phyloP scores from a whole-genome alignment of 2,113 vertebrate genomes.

The Promerops cafer region DNA sequence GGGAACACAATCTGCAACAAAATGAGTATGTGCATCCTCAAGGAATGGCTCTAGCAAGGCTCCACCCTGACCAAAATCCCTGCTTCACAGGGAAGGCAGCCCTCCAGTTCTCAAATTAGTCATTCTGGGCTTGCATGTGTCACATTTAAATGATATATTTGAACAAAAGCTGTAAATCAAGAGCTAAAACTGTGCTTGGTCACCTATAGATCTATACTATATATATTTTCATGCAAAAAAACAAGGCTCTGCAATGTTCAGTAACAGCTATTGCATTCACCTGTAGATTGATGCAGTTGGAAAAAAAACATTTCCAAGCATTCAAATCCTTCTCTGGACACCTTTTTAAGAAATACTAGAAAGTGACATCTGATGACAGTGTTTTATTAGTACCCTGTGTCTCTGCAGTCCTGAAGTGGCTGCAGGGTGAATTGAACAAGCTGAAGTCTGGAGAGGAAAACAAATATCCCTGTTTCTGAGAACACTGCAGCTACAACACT shows the following conservation, averaged over 20 bases:
- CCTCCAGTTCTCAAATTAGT: background rate
- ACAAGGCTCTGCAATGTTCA: background rate
- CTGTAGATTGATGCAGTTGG: background rate
- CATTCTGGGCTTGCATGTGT: background rate
- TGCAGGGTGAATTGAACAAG: background rate
- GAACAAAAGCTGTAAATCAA: background rate
- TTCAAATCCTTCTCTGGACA: background rate
- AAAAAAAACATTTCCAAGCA: background rate
- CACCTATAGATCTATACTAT: background rate
- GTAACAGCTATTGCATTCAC: background rate
- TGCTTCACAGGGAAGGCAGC: background rate
- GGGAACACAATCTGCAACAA: background rate
- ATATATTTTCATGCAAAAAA: background rate
- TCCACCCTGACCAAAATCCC: background rate
- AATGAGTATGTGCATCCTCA: background rate
- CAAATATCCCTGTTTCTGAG: conserved; percentile 20
- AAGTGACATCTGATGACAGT: background rate
- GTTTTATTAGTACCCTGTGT: background rate
- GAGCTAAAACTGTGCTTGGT: background rate
- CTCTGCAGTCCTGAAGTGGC: background rate
- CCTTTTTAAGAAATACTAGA: background rate
- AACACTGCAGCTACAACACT: background rate
- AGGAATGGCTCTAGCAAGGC: background rate
- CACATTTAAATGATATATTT: background rate
- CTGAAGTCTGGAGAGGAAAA: background rate